Evolutionary conservation across 2,113 vertebrate genomes (phyloP).

Genomic region (Bos taurus): ARS-UCD2.0 NC_037330.1:76545501-76546000

Average conservation of each 20-base stretch:
- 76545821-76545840: not conserved
- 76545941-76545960: too few relatives aligned
- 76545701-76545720: not conserved
- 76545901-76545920: too few relatives aligned
- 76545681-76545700: not conserved
- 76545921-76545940: too few relatives aligned
- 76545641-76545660: not conserved
- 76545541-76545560: not conserved
- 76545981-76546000: too few relatives aligned
- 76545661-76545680: not conserved
- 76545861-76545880: not conserved
- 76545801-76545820: not conserved
- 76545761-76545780: not conserved
- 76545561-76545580: not conserved
- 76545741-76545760: not conserved
- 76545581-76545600: not conserved
- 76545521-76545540: not conserved
- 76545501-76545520: constrained; percentile 31
- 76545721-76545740: not conserved
- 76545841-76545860: not conserved
- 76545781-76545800: not conserved
- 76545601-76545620: not conserved
- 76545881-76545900: too few relatives aligned
- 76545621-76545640: not conserved
- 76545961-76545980: fast-evolving